These are phyloP conservation scores for Sesamia nonagrioides DNA, from an alignment of 1,140 invertebrate species.

Conservation along the genomic window DNA sequence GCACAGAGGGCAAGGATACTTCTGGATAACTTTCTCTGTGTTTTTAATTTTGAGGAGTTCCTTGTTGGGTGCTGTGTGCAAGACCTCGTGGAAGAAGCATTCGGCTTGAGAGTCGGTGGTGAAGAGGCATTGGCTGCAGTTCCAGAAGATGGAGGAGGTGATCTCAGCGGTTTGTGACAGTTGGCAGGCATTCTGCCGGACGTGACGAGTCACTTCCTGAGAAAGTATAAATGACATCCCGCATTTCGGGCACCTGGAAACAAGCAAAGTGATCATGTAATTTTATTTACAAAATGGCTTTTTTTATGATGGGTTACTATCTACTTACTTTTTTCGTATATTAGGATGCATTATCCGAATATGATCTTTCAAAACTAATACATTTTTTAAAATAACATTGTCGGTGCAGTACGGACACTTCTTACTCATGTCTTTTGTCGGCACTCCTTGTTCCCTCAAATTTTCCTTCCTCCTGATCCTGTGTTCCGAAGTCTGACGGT, in stretches of 20 bases:
- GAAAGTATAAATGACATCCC: slow-evolving; percentile 90
- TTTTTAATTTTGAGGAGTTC: slow-evolving; percentile 67
- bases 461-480: slow-evolving; percentile 87
- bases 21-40: slow-evolving; percentile 74
- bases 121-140: slow-evolving; percentile 83
- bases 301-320: neutral
- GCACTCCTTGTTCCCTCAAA: slow-evolving; percentile 74
- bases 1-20: slow-evolving; percentile 90
- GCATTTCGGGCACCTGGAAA: slow-evolving; percentile 90
- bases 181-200: slow-evolving; percentile 88
- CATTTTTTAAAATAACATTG: slow-evolving; percentile 84
- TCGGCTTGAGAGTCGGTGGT: slow-evolving; percentile 87
- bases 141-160: slow-evolving; percentile 77
- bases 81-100: slow-evolving; percentile 89
- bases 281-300: neutral
- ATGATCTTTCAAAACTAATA: slow-evolving; percentile 90
- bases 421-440: slow-evolving; percentile 78
- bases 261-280: slow-evolving; percentile 19
- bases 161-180: slow-evolving; percentile 65
- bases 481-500: slow-evolving; percentile 90
- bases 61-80: slow-evolving; percentile 87
- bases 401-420: slow-evolving; percentile 89
- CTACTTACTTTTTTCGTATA: slow-evolving; percentile 78
- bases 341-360: slow-evolving; percentile 89
- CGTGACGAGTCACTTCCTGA: slow-evolving; percentile 92